Percentiles rank a stretch among this genome's conserved stretches.
Conservation (phyloP, 2,888 invertebrate genomes). For the Hybos culiciformis region DNA sequence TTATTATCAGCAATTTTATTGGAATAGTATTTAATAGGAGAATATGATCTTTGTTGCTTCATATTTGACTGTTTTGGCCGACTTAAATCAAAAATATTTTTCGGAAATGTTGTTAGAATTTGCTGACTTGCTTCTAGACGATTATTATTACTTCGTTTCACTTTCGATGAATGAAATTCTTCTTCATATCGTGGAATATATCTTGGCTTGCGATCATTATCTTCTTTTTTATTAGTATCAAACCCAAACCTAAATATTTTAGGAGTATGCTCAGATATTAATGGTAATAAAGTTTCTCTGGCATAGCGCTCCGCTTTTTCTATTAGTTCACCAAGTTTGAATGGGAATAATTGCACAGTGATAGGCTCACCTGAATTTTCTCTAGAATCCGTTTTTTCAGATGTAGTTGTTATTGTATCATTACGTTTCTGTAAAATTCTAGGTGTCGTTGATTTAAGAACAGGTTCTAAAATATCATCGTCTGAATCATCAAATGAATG, state of each 20-base stretch:
- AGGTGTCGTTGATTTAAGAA: slow-evolving; percentile 48
- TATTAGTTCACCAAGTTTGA: slow-evolving; percentile 61
- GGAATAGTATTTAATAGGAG: not conserved
- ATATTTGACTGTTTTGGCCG: not conserved
- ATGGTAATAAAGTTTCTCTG: slow-evolving; percentile 57
- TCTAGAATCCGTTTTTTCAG: slow-evolving; percentile 13
- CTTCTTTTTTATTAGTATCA: slow-evolving; percentile 31
- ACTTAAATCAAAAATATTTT: not conserved
- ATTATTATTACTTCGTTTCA: no score
- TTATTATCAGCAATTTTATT: not conserved
- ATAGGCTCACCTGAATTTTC: slow-evolving; percentile 22
- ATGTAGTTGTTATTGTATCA: slow-evolving; percentile 37
- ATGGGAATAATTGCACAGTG: slow-evolving; percentile 67
- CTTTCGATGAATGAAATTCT: slow-evolving; percentile 17
- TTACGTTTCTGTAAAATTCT: slow-evolving; percentile 39
- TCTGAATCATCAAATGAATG: slow-evolving; percentile 21
- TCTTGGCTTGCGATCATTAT: slow-evolving; percentile 36
- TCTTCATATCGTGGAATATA: slow-evolving; percentile 47
- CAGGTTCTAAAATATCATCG: slow-evolving; percentile 60
- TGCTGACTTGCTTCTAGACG: no score
- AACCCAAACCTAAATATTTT: slow-evolving; percentile 48
- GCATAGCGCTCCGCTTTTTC: slow-evolving; percentile 73
- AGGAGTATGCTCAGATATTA: slow-evolving; percentile 68
- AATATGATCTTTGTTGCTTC: not conserved
- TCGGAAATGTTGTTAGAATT: not conserved